Base-by-base conservation (phyloP, 2,113 vertebrate genomes). In the Geococcyx californianus region DNA sequence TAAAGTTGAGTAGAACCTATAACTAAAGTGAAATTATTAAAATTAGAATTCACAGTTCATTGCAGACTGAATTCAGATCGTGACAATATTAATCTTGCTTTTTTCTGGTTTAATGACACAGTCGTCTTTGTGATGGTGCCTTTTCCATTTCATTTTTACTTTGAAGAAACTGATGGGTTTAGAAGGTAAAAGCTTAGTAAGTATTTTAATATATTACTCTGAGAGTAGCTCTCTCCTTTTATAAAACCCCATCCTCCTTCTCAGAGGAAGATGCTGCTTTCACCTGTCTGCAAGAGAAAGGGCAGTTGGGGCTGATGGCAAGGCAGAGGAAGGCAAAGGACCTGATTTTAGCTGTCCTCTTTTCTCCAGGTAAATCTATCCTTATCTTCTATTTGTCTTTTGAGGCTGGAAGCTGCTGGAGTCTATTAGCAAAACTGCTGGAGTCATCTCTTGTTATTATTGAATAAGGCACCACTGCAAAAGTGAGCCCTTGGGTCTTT, bases 371-470 rank as follows among this genome's bases (percentile, higher is more conserved):
- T 77, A 70, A 75, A 76, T 42, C 38, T 55, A 69, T 76, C 11
- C 25, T 72, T 83, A 16, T 23, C 5, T 83, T 72, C 19, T 36
- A 33, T 86, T 78, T 88, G 19, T 17, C 62, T 79, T 88, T 76
- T 59, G 62, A 76, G 72, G 5, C 34, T 73, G 33, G 36, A 83
- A 29, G 33, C 67, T 59, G 15, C 67, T 76, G 45, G 38, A 58
- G n/a, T 77, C 83, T 77, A 60, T 77, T 69, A 90, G 51, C 36
- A 66, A 94, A 84, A 80, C 68, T 74, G 55, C n/a, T 94, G 64
- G 68, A 86, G 42, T 89, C 51, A 49, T 80, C 51, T 49, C 89
- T 75, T 84, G n/a, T 44, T 90, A 21, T 86, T 92, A 86, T 24
- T 70, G 68, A 80, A 80, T 20, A 44, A 81, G n/a, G 11, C 33